Percentiles rank a stretch among this genome's conserved stretches.
phyloP scores from a whole-genome alignment of 2,113 vertebrate species.

The Picathartes gymnocephalus region DNA sequence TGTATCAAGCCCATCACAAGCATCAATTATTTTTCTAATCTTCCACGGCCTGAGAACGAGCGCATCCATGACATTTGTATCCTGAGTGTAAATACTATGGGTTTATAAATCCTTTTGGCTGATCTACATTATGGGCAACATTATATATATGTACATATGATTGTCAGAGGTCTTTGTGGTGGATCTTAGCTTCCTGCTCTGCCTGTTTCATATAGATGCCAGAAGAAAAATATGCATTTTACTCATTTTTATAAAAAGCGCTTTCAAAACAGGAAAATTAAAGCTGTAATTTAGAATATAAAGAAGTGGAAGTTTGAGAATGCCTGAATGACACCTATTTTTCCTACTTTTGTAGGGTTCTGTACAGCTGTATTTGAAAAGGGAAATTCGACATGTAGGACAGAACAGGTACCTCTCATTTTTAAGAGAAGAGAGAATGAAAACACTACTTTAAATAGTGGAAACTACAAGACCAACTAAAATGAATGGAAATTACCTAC shows the following conservation, averaged over 20 bases:
- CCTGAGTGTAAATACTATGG: background rate
- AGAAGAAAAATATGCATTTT: background rate
- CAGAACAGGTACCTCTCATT: background rate
- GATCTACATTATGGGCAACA: background rate
- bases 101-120: background rate
- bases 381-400: background rate
- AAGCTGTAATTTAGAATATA: background rate
- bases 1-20: background rate
- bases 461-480: background rate
- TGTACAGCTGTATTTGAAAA: background rate
- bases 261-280: background rate
- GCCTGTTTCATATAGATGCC: background rate
- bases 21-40: background rate
- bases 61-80: no score
- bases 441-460: background rate
- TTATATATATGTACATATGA: no score
- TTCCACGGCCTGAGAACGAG: fast-evolving
- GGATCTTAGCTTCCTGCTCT: background rate
- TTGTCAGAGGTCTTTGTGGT: background rate
- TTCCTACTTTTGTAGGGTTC: background rate
- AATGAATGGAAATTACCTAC: background rate
- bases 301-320: background rate
- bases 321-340: background rate
- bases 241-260: background rate
- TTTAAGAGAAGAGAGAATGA: background rate